Base-by-base conservation (phyloP, 2,113 vertebrate species). In the Orthonyx spaldingii region DNA sequence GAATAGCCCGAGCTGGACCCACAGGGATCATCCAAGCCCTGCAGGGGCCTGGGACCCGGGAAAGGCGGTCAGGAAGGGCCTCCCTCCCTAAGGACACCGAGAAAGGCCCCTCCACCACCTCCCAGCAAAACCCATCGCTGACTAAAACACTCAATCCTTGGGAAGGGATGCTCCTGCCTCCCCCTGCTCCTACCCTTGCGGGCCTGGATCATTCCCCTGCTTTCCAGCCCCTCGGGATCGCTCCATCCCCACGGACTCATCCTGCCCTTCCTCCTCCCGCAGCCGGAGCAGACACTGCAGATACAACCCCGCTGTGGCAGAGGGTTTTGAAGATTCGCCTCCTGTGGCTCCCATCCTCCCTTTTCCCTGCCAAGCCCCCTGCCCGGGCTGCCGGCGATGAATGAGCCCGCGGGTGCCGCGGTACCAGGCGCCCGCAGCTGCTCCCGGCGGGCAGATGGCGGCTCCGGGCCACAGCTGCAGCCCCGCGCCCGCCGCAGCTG, bases 401-500 rank as follows among this genome's bases (percentile, higher is more conserved):
- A 94, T 88, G 94, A 71, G 69, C 60, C 41, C 3, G 16, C 3
- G 44, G 93, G 84, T 75, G 66, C 50, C 6, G 70, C 5, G 39
- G 93, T 94, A 90, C 95, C 90, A 94, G 95, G 95, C 79, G 10
- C 84, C 19, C 33, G 13, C 78, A 80, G 72, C 81, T 70, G 63
- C 89, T 65, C 35, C 69, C 22, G 46, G 80, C 6, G 60, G 76
- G 79, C 96, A 96, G 94, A 56, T 95, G 97, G 96, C 92, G 27
- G 42, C 92, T 50, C 85, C 4, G 49, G 78, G 61, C 28, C 74
- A 21, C 96, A 97, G 96, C 96, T 96, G 96, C 89, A n/a, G 26
- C 55, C 42, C 74, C 9, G 33, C 53, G 37, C 42, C 74, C 9
- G 26, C 80, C 39, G 46, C 13, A 76, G 84, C 71, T 86, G 86